phyloP scores from a whole-genome alignment of 2,797 vertebrate species.

The Betta splendens region DNA sequence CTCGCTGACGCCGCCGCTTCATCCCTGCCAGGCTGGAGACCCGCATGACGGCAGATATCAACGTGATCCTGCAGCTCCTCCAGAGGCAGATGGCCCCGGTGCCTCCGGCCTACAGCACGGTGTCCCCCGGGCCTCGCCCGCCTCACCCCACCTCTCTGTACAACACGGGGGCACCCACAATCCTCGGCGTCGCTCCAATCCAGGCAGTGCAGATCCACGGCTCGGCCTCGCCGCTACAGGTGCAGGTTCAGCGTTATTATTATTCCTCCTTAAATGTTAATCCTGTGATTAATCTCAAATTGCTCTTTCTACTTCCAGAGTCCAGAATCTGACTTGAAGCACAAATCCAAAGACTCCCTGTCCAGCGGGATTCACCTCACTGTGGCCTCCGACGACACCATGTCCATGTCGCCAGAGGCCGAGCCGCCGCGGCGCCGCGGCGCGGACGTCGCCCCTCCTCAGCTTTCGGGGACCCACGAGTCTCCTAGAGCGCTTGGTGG shows the following conservation, averaged over 20 bases:
- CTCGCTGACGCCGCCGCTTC: background rate
- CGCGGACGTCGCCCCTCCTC: constrained; percentile 26
- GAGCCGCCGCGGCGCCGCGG: constrained; percentile 58
- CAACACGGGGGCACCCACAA: constrained; percentile 60
- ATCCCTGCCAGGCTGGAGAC: constrained; percentile 86
- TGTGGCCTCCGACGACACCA: constrained; percentile 76
- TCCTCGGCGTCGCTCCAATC: constrained; percentile 70
- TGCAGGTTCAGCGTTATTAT: too few species aligned
- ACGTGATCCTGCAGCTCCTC: constrained; percentile 92
- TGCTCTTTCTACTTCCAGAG: constrained; percentile 78
- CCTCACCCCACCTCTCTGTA: constrained; percentile 64
- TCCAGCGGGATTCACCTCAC: constrained; percentile 80
- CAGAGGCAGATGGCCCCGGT: constrained; percentile 90
- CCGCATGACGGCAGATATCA: constrained; percentile 94
- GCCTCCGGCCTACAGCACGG: constrained; percentile 86
- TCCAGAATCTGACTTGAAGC: constrained; percentile 77
- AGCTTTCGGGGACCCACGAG: constrained; percentile 41
- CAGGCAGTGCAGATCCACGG: constrained; percentile 67
- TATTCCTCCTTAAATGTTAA: too few species aligned
- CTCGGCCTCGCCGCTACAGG: constrained; percentile 68
- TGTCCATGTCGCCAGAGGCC: constrained; percentile 72
- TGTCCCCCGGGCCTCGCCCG: constrained; percentile 79
- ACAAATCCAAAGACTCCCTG: constrained; percentile 83
- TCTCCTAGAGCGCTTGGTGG: constrained; percentile 75
- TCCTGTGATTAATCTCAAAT: too few species aligned